Evolutionary conservation across 2,797 vertebrate genomes (phyloP), one percentile per base, ranked within the genome.

Genomic region (Diplodus sargus): DNA sequence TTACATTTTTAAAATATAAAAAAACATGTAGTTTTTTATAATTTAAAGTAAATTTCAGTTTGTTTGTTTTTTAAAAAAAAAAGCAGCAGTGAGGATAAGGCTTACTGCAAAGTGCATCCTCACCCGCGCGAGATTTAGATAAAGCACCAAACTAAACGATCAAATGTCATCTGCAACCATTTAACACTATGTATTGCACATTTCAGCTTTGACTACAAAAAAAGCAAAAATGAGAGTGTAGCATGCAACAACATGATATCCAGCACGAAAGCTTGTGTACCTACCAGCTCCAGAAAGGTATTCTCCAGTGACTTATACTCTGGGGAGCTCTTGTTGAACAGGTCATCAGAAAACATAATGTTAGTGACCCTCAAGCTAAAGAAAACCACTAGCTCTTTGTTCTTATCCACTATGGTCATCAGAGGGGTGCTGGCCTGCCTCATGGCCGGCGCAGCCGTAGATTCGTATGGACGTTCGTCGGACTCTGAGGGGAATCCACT

Each of bases 311-410:
- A 95, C 91, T 94, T 97, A 93, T 99, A 99, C 78, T 98, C 97
- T 23, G 93, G 82, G 0, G 97, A 99, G 52, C 96, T 98, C 94
- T 96, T 97, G 83, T 99, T 97, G 96, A 97, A 98, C 84, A 99
- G 95, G 93, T 96, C 95, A 4, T 96, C 94, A 10, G 97, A 97
- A 93, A 99, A 98, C 90, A 95, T 95, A 95, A 98, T 95, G 94
- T 98, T 98, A 83, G 97, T 97, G 17, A 99, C 96, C 63, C 96
- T 94, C 85, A 99, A 94, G 86, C 97, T 99, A 95, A 99, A 98
- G 94, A 99, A 98, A 72, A 99, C 97, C 74, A 98, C 96, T 15
- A 98, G 90, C 69, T 99, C 98, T 87, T 94, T 97, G 90, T 92
- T 95, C 79, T 87, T 93, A 82, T 94, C 79, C 30, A 93, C 83